Evolutionary conservation across 2,113 vertebrate genomes (phyloP), one percentile per base, ranked within the genome.

Genomic region (Mixornis gularis): DNA sequence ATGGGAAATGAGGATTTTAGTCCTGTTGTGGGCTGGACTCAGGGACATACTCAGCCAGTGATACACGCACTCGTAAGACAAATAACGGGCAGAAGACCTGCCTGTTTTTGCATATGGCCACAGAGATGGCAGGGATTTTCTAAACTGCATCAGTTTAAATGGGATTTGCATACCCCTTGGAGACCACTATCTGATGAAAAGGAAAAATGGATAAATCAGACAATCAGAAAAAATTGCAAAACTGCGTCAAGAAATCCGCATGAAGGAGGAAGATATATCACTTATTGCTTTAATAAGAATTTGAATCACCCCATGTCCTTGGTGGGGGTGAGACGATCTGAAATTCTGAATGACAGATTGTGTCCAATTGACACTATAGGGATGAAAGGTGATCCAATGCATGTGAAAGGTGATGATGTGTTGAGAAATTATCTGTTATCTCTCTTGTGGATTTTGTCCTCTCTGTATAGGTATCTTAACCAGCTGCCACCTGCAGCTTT

Each of bases 311-410:
- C 25, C 7, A 14, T 13, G 4, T 21, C 22, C 27, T 48, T 3
- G 5, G 12, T 0, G 2, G 6, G 3, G 12, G 3, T 55, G 55
- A 53, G 7, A 17, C 16, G 10, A 19, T 40, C 30, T 41, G 25
- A 62, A 48, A 62, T 62, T 46, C 56, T 48, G 55, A 46, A 55
- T 30, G 34, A 19, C 40, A 78, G 19, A 70, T 34, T 12, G 8
- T n/a, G 26, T 46, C 19, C 18, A 27, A 3, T 29, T 1, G 1
- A 44, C 27, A 29, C 27, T n/a, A 32, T 19, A 53, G 19, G 13
- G 8, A 46, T 19, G 38, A 27, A 38, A 52, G 27, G 22, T 52
- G 55, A 44, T 29, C 15, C 69, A 29, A 69, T n/a, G 19, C 24
- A 29, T 17, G 8, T 60, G 38, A 44, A 77, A 59, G 30, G 17